Base-by-base conservation (phyloP, 2,888 invertebrate genomes). In the Clostera curtula region DNA sequence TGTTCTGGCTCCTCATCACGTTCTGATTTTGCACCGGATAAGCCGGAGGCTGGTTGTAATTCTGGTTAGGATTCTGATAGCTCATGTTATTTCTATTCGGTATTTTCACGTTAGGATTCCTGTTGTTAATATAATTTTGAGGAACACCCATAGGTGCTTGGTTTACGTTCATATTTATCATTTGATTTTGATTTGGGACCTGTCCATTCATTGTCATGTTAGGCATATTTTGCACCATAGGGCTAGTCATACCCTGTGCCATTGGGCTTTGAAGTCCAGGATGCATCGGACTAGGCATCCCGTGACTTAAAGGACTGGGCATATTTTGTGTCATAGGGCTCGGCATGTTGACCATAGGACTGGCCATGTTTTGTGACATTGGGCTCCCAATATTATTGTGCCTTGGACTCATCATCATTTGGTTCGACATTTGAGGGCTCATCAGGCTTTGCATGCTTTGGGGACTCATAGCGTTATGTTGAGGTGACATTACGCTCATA, bases 401-500 rank as follows among this genome's bases (percentile, higher is more conserved):
- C 60, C 74, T 68, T 5, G 71, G 71, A 36, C 83, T 84, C 83
- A 83, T 82, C 56, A 75, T 70, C 34, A 82, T 75, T 49, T 80
- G 82, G 40, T 69, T 80, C 1, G 80, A 54, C 70, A 79, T 77
- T 49, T 77, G 82, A 7, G 82, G 82, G 36, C 82, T 82, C 76
- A 80, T 69, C 5, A 80, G 40, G 22, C 75, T 77, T 36, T 74
- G 80, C 67, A 79, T 77, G 29, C 76, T 82, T 46, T 80, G 79
- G 1, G 83, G 82, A 31, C 82, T 83, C 82, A 83, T 79, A 1
- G 72, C 76, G 19, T 77, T 80, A 30, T 83, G 76, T 41, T 74
- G 80, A 3, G 80, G 79, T 18, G 79, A 80, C 79, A 80, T 80
- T n/a, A 80, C 80, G 27, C 80, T 82, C 80, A 80, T 79, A 1